phyloP scores from a whole-genome alignment of 2,888 invertebrate species.

The Heliconius ismenius region DNA sequence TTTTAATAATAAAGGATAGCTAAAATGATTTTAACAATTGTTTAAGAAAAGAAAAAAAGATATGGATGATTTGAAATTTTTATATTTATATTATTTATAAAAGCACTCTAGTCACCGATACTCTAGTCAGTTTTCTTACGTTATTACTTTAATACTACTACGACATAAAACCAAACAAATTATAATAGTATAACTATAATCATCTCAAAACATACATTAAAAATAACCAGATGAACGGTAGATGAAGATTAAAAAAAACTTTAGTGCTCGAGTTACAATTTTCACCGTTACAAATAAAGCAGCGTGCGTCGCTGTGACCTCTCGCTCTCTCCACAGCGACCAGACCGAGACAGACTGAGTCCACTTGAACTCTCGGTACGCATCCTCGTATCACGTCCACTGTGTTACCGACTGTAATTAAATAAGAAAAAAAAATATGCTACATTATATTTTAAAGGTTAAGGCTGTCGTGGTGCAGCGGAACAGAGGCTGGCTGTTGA shows the following conservation, averaged over 20 bases:
- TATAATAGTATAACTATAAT: slow-evolving; percentile 8
- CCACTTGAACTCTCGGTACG: slow-evolving; percentile 66
- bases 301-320: slow-evolving; percentile 75
- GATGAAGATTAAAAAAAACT: slow-evolving; percentile 43
- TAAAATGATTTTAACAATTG: too few relatives aligned
- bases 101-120: too few relatives aligned
- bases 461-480: background rate
- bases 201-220: slow-evolving; percentile 58
- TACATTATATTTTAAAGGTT: slow-evolving; percentile 1
- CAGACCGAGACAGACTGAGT: slow-evolving; percentile 70
- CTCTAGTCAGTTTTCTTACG: background rate
- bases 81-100: too few relatives aligned
- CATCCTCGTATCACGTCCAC: slow-evolving; percentile 73
- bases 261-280: slow-evolving; percentile 65
- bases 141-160: background rate
- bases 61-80: too few relatives aligned
- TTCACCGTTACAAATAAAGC: slow-evolving; percentile 67
- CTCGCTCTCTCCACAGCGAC: slow-evolving; percentile 71
- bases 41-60: too few relatives aligned
- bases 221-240: slow-evolving; percentile 49
- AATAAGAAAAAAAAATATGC: slow-evolving; percentile 19
- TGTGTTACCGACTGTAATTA: slow-evolving; percentile 73
- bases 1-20: background rate
- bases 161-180: background rate
- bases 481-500: background rate